phyloP scores from a whole-genome alignment of 2,888 invertebrate genomes.

The Idaea aversata region DNA sequence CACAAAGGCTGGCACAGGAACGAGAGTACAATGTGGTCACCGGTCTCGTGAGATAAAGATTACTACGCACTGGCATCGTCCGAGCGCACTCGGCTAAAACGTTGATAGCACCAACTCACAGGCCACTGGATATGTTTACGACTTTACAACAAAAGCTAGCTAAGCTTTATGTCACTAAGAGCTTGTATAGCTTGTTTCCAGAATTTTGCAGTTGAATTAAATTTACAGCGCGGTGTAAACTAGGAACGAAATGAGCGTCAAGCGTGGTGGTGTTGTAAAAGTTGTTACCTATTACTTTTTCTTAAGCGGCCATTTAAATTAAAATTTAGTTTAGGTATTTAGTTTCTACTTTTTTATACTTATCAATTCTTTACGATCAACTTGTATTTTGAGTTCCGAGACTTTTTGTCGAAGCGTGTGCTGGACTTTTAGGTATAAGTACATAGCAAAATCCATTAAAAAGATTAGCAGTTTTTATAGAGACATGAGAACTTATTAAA shows the following conservation, averaged over 20 bases:
- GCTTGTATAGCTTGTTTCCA: constrained; percentile 24
- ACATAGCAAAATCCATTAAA: too few relatives aligned
- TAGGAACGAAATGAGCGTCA: constrained; percentile 17
- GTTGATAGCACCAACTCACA: constrained; percentile 41
- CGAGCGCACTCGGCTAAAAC: constrained; percentile 39
- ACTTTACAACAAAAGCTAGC: constrained; percentile 24
- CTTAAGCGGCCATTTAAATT: neutral
- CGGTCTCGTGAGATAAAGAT: constrained; percentile 66
- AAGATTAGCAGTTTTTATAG: too few relatives aligned
- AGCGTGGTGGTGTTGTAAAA: constrained; percentile 17
- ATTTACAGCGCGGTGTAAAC: constrained; percentile 22
- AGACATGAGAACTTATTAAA: too few relatives aligned
- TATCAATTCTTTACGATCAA: too few relatives aligned
- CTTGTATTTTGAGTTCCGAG: too few relatives aligned
- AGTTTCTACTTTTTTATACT: neutral
- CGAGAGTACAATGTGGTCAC: constrained; percentile 58
- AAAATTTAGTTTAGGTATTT: neutral
- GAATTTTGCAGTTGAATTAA: constrained; percentile 25
- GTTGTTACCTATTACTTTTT: neutral
- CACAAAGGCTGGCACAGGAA: constrained; percentile 50
- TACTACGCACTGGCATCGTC: constrained; percentile 47
- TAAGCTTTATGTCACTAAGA: constrained; percentile 24
- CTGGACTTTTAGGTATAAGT: too few relatives aligned
- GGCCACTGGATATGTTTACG: constrained; percentile 36
- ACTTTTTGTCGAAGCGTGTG: too few relatives aligned